Evolutionary conservation across 2,797 vertebrate genomes (phyloP).

Genomic region (Synanceia verrucosa): DNA sequence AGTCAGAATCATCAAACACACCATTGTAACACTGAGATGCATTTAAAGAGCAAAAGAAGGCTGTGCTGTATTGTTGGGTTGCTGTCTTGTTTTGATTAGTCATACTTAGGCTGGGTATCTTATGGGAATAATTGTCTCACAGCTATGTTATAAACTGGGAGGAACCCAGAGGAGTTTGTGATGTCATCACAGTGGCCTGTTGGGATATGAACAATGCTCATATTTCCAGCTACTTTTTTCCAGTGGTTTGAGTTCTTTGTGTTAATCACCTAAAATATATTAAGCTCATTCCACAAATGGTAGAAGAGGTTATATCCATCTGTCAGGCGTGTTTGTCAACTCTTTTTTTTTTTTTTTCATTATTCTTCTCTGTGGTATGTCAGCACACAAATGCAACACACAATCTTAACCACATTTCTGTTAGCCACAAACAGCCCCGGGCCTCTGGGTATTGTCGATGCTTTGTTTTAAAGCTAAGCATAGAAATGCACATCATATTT

Average conservation of each 20-base stretch:
- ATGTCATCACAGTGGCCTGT: slow-evolving; percentile 50
- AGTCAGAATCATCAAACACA: slow-evolving; percentile 40
- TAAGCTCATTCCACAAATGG: background rate
- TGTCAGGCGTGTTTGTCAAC: slow-evolving; percentile 7
- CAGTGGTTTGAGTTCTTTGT: slow-evolving; percentile 22
- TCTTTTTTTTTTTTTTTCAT: background rate
- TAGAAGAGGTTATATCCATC: background rate
- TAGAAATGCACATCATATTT: background rate
- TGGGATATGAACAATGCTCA: slow-evolving; percentile 45
- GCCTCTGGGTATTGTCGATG: background rate
- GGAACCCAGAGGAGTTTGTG: slow-evolving; percentile 48
- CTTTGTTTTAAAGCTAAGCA: slow-evolving; percentile 12
- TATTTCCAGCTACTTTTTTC: slow-evolving; percentile 41
- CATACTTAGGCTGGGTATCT: slow-evolving; percentile 50
- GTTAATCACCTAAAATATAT: slow-evolving; percentile 1
- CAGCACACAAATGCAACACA: slow-evolving; percentile 13
- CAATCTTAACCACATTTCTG: background rate
- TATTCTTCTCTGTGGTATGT: slow-evolving; percentile 4
- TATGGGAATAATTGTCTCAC: slow-evolving; percentile 62
- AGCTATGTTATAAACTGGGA: slow-evolving; percentile 57
- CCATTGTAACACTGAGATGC: slow-evolving; percentile 26
- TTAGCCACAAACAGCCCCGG: background rate
- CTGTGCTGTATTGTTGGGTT: slow-evolving; percentile 24
- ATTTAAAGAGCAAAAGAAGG: slow-evolving; percentile 14
- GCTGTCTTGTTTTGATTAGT: slow-evolving; percentile 62